Percentiles rank a stretch among this genome's conserved stretches.
These are phyloP conservation scores for Phaethon lepturus DNA, from an alignment of 2,113 vertebrate genomes.

Conservation along the genomic window DNA sequence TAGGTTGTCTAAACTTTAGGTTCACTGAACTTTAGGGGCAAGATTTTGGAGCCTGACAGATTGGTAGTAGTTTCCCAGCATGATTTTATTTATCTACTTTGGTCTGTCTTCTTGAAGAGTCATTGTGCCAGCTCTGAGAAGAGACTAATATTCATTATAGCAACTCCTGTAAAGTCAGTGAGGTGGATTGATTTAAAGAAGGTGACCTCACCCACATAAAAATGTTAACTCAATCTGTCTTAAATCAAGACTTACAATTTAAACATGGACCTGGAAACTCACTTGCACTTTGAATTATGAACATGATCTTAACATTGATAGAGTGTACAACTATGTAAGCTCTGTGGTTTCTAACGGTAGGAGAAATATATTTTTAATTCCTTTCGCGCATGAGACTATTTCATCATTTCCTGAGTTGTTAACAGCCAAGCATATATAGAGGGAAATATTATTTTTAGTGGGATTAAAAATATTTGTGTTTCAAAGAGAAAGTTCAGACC, in stretches of 20 bases:
- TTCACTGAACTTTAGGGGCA: background rate
- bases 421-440: background rate
- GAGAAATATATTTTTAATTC: background rate
- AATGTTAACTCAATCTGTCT: background rate
- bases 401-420: background rate
- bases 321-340: background rate
- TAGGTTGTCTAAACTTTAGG: background rate
- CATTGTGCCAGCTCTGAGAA: background rate
- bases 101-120: background rate
- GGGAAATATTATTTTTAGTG: background rate
- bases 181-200: background rate
- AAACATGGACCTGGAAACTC: background rate
- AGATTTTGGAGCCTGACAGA: background rate
- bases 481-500: background rate
- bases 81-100: background rate
- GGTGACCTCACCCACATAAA: background rate
- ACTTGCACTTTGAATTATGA: conserved; percentile 1
- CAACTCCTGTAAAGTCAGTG: background rate
- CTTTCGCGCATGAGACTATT: background rate
- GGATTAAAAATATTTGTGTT: background rate
- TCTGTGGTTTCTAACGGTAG: background rate
- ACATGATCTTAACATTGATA: background rate
- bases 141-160: background rate
- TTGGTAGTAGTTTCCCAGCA: background rate
- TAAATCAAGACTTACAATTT: background rate